Conservation (phyloP, 2,113 vertebrate genomes). For the Nothoprocta pentlandii region DNA sequence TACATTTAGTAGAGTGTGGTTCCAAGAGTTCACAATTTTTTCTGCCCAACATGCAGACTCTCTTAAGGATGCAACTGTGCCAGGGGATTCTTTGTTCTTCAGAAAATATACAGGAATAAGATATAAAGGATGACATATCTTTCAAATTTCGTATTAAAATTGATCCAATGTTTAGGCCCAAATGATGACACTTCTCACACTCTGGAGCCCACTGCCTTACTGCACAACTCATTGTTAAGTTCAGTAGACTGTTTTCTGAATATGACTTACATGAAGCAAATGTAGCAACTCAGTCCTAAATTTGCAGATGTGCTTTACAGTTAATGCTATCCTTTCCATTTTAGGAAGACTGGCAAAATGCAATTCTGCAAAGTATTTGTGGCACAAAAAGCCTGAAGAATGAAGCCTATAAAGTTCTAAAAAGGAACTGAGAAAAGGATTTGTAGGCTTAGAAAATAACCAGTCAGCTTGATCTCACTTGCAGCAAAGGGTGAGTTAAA, state of each 20-base stretch:
- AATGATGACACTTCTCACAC: background rate
- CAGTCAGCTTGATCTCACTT: background rate
- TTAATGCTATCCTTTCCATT: background rate
- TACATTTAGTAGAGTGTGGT: background rate
- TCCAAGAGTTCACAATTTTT: background rate
- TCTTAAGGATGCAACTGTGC: background rate
- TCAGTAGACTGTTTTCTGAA: background rate
- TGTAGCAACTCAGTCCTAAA: background rate
- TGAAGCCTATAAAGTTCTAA: background rate
- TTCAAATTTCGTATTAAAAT: constrained; percentile 11
- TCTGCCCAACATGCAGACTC: background rate
- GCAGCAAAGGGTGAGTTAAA: background rate
- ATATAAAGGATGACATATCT: constrained; percentile 15
- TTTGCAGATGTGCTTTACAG: background rate
- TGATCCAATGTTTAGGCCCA: background rate
- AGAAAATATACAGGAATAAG: background rate
- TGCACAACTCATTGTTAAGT: background rate
- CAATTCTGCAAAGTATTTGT: background rate
- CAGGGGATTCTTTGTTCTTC: constrained; percentile 18
- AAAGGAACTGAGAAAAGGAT: background rate
- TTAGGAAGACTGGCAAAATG: background rate
- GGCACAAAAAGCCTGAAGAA: background rate
- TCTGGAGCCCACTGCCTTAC: background rate
- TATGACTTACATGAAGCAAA: background rate
- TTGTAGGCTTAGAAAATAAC: constrained; percentile 3